These are phyloP conservation scores for Brienomyrus brachyistius DNA, from an alignment of 2,113 vertebrate species.

Conservation along the genomic window DNA sequence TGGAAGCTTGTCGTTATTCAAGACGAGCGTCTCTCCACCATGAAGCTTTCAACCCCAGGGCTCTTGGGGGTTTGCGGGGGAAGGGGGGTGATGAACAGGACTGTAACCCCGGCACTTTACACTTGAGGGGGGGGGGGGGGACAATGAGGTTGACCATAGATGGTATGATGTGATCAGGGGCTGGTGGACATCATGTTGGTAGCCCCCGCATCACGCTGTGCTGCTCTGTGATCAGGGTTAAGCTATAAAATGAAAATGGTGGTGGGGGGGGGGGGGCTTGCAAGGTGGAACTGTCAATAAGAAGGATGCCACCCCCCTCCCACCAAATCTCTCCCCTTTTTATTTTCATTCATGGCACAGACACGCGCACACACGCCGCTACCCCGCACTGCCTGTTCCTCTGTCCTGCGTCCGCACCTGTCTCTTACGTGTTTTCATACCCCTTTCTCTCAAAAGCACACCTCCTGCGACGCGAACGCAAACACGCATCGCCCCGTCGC, in stretches of 20 bases:
- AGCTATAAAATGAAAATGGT: background rate
- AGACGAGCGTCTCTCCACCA: background rate
- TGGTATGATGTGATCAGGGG: background rate
- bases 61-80: background rate
- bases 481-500: background rate
- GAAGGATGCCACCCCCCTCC: background rate
- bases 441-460: background rate
- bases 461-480: background rate
- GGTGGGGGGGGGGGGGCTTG: background rate
- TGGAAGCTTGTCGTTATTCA: slow-evolving; percentile 4
- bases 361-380: background rate
- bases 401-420: background rate
- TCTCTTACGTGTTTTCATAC: background rate
- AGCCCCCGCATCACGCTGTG: background rate
- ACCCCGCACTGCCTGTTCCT: background rate
- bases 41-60: background rate
- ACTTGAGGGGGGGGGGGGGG: too few relatives aligned
- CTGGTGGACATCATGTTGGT: background rate
- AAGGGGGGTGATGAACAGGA: too few relatives aligned
- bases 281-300: slow-evolving; percentile 15
- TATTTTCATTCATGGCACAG: slow-evolving; percentile 24
- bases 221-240: background rate
- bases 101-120: too few relatives aligned
- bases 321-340: background rate
- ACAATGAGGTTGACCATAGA: too few relatives aligned